Percentiles rank a stretch among this genome's conserved stretches.
Conservation (phyloP, 53 echinoderm and acorn worm species). For the Antedon mediterranea region DNA sequence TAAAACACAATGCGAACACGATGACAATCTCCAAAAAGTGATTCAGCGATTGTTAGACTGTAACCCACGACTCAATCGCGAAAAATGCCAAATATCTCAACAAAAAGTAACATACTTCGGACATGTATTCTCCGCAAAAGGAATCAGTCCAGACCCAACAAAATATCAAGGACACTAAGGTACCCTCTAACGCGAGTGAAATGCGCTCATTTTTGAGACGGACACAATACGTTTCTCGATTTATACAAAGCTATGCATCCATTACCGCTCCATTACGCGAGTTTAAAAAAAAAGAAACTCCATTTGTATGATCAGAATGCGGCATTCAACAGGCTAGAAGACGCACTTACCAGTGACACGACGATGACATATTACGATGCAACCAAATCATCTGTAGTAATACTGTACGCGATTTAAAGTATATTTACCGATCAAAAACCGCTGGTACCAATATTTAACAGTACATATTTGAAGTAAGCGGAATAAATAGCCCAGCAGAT, state of each 20-base stretch:
- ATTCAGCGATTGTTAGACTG: not conserved
- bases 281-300: not conserved
- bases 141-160: slow-evolving; percentile 27
- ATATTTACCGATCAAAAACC: not conserved
- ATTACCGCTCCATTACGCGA: not conserved
- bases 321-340: slow-evolving; percentile 21
- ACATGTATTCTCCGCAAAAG: slow-evolving; percentile 28
- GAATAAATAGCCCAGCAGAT: not conserved
- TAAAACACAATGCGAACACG: not conserved
- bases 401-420: slow-evolving; percentile 28
- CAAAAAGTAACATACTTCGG: not conserved
- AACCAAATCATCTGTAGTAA: slow-evolving; percentile 13
- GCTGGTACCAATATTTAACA: not conserved
- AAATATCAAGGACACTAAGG: not conserved
- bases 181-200: not conserved
- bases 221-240: not conserved
- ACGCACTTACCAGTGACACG: slow-evolving; percentile 12
- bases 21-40: not conserved
- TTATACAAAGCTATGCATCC: not conserved
- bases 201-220: not conserved
- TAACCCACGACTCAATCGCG: not conserved
- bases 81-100: not conserved
- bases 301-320: not conserved
- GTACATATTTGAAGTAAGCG: not conserved
- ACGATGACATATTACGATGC: slow-evolving; percentile 39